These are phyloP conservation scores for Andrena marginata DNA, from an alignment of 2,888 invertebrate species.

Conservation along the genomic window DNA sequence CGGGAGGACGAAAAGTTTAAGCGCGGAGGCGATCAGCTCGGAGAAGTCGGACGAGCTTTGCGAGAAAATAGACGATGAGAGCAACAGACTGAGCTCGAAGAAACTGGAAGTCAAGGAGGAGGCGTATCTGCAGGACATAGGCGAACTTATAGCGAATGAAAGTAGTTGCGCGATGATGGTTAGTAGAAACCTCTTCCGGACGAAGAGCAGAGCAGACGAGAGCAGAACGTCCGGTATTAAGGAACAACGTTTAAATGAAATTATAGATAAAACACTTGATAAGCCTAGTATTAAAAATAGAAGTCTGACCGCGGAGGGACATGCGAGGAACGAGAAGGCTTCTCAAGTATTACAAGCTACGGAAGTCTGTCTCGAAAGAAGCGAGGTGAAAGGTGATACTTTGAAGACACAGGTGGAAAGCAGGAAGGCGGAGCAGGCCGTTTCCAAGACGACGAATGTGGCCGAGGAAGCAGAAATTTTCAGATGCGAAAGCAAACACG, in stretches of 20 bases:
- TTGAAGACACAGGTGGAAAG: not conserved
- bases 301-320: not conserved
- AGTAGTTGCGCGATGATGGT: constrained; percentile 22
- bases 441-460: constrained; percentile 56
- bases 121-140: constrained; percentile 29
- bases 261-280: not conserved
- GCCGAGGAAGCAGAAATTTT: constrained; percentile 65
- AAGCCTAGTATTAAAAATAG: constrained; percentile 40
- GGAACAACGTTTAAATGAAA: constrained; percentile 19
- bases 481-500: constrained; percentile 68
- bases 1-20: constrained; percentile 77
- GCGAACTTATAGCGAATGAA: constrained; percentile 30
- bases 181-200: constrained; percentile 33
- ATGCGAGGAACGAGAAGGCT: constrained; percentile 2
- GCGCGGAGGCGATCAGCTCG: constrained; percentile 78
- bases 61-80: constrained; percentile 71
- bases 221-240: constrained; percentile 18
- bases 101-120: constrained; percentile 13
- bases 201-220: constrained; percentile 22
- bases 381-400: not conserved
- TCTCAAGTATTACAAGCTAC: constrained; percentile 23
- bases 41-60: constrained; percentile 76
- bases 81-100: constrained; percentile 63
- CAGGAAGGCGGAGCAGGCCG: constrained; percentile 27
- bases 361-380: not conserved